Evolutionary conservation across 2,888 invertebrate species (phyloP).

Genomic region (Hipparchia sbordonii): DNA sequence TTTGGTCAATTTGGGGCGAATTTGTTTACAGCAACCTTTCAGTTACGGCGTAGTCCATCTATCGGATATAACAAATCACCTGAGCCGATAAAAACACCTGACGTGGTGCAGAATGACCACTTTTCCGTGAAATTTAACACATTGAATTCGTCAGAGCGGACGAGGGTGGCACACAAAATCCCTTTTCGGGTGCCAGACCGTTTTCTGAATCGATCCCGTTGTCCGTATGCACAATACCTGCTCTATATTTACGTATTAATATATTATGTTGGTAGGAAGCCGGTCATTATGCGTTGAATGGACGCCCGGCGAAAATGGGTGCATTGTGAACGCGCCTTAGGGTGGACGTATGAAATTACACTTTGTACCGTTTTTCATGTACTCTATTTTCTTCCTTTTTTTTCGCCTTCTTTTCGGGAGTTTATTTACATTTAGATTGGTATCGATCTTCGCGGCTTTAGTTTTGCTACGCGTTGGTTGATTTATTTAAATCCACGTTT

Average conservation of each 20-base stretch:
- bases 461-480: no score
- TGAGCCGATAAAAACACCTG: slow-evolving; percentile 50
- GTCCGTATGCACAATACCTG: slow-evolving; percentile 54
- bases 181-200: slow-evolving; percentile 65
- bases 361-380: slow-evolving; percentile 36
- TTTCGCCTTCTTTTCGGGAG: slow-evolving; percentile 32
- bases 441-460: not conserved
- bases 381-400: slow-evolving; percentile 18
- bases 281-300: slow-evolving; percentile 65
- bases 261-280: slow-evolving; percentile 62
- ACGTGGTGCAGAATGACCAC: slow-evolving; percentile 64
- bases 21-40: not conserved
- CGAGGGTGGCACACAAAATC: slow-evolving; percentile 68
- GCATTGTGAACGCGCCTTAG: slow-evolving; percentile 54
- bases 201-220: slow-evolving; percentile 52
- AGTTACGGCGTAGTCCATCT: slow-evolving; percentile 7
- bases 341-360: slow-evolving; percentile 59
- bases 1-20: no score
- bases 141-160: slow-evolving; percentile 54
- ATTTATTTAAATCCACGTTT: no score
- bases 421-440: slow-evolving; percentile 24
- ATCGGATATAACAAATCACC: slow-evolving; percentile 40
- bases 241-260: slow-evolving; percentile 63
- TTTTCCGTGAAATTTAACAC: slow-evolving; percentile 79
- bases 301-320: slow-evolving; percentile 52